phyloP scores from a whole-genome alignment of 92 coral and sea anemone genomes.

The Phenganax subtilis region DNA sequence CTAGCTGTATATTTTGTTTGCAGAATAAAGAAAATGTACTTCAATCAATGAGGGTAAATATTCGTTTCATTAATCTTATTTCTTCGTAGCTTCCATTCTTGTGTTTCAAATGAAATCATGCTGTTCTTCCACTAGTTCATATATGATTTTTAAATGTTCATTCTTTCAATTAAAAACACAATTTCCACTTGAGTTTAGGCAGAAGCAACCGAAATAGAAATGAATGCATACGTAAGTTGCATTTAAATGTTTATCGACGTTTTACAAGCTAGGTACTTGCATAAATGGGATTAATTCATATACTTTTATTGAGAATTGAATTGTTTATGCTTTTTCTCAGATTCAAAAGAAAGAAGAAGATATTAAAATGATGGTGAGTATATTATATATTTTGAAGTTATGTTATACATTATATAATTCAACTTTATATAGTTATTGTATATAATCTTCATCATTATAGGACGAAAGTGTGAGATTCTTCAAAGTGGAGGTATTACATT shows the following conservation, averaged over 20 bases:
- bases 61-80: background rate
- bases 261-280: background rate
- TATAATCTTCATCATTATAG: slow-evolving; percentile 37
- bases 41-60: slow-evolving; percentile 83
- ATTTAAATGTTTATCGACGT: background rate
- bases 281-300: background rate
- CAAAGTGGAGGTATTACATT: slow-evolving; percentile 69
- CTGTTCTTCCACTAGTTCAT: no score
- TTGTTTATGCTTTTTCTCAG: background rate
- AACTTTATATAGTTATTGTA: background rate
- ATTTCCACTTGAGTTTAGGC: slow-evolving; percentile 44
- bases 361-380: slow-evolving; percentile 31
- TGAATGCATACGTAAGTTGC: slow-evolving; percentile 69
- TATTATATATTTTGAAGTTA: background rate
- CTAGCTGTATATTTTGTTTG: slow-evolving; percentile 22
- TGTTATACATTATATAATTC: background rate
- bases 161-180: background rate
- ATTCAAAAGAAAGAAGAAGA: slow-evolving; percentile 40
- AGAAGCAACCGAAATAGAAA: slow-evolving; percentile 87
- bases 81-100: background rate
- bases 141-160: background rate
- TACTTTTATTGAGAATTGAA: background rate
- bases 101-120: no score
- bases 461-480: slow-evolving; percentile 84
- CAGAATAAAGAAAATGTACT: slow-evolving; percentile 93